phyloP scores from a whole-genome alignment of 2,797 vertebrate species.

The Molossus alvarezi region DNA sequence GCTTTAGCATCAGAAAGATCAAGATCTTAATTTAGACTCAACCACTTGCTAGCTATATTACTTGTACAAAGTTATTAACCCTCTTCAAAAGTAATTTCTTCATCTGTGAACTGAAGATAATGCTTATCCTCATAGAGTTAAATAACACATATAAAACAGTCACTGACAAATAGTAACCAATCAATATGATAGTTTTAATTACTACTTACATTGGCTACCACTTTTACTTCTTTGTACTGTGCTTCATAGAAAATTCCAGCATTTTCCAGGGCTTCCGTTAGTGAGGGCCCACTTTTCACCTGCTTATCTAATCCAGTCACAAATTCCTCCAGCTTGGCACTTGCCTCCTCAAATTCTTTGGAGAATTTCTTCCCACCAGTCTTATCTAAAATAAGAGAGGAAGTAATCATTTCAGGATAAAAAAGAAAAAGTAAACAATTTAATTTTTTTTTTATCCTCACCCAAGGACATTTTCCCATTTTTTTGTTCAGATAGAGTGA shows the following conservation, averaged over 20 bases:
- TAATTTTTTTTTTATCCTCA: slow-evolving; percentile 24
- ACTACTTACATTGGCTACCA: slow-evolving; percentile 97
- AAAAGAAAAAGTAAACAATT: slow-evolving; percentile 41
- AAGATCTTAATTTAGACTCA: background rate
- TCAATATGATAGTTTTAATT: background rate
- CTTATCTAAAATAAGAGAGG: slow-evolving; percentile 93
- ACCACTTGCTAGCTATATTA: background rate
- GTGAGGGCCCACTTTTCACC: slow-evolving; percentile 93
- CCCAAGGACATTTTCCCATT: too few species aligned
- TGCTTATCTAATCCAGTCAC: slow-evolving; percentile 96
- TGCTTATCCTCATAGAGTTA: background rate
- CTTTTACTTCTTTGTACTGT: slow-evolving; percentile 99
- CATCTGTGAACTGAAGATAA: background rate
- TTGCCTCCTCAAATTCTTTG: slow-evolving; percentile 99
- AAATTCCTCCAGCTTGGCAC: slow-evolving; percentile 97
- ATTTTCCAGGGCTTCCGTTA: slow-evolving; percentile 96
- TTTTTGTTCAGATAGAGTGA: too few species aligned
- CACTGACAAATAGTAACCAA: background rate
- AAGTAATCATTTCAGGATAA: slow-evolving; percentile 61
- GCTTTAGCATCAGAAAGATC: background rate
- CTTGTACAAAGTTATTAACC: background rate
- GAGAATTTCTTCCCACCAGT: slow-evolving; percentile 98
- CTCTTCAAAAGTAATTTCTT: slow-evolving; percentile 30
- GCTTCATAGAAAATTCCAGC: slow-evolving; percentile 98
- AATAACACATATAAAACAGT: background rate